Base-by-base conservation (phyloP, 2,113 vertebrate genomes). In the Hippocampus barbouri region DNA sequence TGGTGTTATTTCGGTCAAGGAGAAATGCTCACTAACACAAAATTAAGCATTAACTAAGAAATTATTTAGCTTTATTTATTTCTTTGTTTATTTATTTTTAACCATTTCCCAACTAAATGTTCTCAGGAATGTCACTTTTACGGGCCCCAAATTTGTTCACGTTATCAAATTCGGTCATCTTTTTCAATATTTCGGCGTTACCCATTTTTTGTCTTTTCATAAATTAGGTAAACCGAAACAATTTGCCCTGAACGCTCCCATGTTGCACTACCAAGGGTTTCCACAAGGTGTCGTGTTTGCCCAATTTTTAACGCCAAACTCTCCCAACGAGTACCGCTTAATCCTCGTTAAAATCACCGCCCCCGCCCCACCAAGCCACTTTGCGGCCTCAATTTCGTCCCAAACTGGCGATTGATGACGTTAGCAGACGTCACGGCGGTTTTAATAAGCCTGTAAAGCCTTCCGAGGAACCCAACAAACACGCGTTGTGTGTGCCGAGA, bases 261-360 rank as follows among this genome's bases (percentile, higher is more conserved):
- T 0, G 1, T 23, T 4, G 66, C 69, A 75, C 6, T 87, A 53
- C 71, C 12, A 0, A 0, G 0, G 0, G 41, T 45, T 0, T 0
- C 89, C 91, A 78, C 90, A 67, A 7, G 82, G 69, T 74, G 91
- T 85, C 90, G 83, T 86, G 2, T 77, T 83, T 76, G 72, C 10
- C 68, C 71, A 71, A 66, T 6, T 20, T 69, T 30, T 0, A 18
- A 12, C 0, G 38, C 18, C 12, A 3, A 34, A 34, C 27, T 14
- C n/a, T 14, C 9, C 2, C 8, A 0, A 16, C 23, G 0, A 61
- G 41, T 51, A 34, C 15, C 18, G 18, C 18, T 21, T 21, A 2
- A 16, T 20, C 9, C 23, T 25, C 4, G 56, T 25, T 2, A 25
- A 59, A 27, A 59, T 6, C 27, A 4, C 27, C 23, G 2, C 3